Evolutionary conservation across 2,113 vertebrate species (phyloP).

Genomic region (Bufo bufo): DNA sequence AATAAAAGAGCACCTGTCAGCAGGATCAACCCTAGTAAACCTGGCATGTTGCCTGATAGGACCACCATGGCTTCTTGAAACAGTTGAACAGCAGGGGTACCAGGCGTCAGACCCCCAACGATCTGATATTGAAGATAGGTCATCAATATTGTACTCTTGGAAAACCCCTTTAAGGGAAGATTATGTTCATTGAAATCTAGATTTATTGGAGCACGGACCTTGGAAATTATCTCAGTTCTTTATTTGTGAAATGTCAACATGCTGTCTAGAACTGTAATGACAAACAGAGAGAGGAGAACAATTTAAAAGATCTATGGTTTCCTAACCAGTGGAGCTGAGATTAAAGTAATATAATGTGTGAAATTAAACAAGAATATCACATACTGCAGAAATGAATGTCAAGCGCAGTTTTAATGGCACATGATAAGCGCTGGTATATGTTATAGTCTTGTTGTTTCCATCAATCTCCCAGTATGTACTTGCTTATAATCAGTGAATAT

Average conservation of each 20-base stretch:
- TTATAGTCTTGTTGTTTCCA: constrained; percentile 18
- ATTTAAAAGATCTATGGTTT: constrained; percentile 9
- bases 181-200: neutral
- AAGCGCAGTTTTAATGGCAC: constrained; percentile 18
- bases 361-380: constrained; percentile 13
- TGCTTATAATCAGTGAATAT: constrained; percentile 10
- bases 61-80: too few species aligned
- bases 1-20: too few species aligned
- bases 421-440: constrained; percentile 11
- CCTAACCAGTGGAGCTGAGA: neutral
- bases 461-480: constrained; percentile 29
- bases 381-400: constrained; percentile 15
- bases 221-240: neutral
- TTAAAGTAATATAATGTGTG: constrained; percentile 18
- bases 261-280: neutral
- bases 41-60: too few species aligned
- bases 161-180: neutral
- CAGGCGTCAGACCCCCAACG: too few species aligned
- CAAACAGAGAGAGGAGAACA: constrained; percentile 12
- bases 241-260: constrained; percentile 14
- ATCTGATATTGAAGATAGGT: neutral
- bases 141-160: neutral
- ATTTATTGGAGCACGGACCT: neutral
- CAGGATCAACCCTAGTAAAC: too few species aligned
- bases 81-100: too few species aligned